Percentiles rank a stretch among this genome's conserved stretches.
Conservation (phyloP, 2,888 invertebrate species). For the Phaedon cochleariae region DNA sequence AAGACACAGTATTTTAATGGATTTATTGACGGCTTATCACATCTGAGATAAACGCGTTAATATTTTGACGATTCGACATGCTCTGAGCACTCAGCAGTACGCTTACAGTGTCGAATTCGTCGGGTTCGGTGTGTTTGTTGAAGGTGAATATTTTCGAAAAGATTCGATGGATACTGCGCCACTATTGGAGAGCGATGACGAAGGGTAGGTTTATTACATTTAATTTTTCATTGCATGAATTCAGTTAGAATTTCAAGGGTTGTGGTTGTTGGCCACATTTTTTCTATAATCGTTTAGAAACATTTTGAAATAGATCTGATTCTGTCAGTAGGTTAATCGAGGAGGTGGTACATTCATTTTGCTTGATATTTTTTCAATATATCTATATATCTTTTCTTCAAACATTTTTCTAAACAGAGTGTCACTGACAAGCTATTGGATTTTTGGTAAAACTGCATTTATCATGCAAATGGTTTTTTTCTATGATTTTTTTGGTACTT, state of each 20-base stretch:
- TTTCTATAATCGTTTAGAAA: too few relatives aligned
- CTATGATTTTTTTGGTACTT: too few relatives aligned
- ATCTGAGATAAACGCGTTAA: conserved; percentile 13
- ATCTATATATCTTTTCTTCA: too few relatives aligned
- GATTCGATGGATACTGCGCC: conserved; percentile 15
- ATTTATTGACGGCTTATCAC: conserved; percentile 16
- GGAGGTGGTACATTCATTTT: too few relatives aligned
- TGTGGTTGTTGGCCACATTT: too few relatives aligned
- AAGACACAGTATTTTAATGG: background rate
- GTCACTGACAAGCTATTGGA: too few relatives aligned
- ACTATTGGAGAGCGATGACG: conserved; percentile 21
- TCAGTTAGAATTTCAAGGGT: background rate
- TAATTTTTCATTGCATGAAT: background rate
- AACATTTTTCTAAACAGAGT: too few relatives aligned
- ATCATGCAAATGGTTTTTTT: too few relatives aligned
- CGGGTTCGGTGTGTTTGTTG: background rate
- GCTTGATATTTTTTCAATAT: too few relatives aligned
- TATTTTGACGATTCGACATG: conserved; percentile 2
- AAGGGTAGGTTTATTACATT: conserved; percentile 11
- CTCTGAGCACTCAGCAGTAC: background rate
- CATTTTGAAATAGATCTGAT: too few relatives aligned
- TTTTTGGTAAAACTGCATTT: too few relatives aligned
- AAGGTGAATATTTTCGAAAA: background rate
- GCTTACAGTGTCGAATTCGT: background rate
- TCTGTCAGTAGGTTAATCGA: too few relatives aligned